phyloP scores from a whole-genome alignment of 2,888 invertebrate genomes.

The Hirtodrosophila duncani region DNA sequence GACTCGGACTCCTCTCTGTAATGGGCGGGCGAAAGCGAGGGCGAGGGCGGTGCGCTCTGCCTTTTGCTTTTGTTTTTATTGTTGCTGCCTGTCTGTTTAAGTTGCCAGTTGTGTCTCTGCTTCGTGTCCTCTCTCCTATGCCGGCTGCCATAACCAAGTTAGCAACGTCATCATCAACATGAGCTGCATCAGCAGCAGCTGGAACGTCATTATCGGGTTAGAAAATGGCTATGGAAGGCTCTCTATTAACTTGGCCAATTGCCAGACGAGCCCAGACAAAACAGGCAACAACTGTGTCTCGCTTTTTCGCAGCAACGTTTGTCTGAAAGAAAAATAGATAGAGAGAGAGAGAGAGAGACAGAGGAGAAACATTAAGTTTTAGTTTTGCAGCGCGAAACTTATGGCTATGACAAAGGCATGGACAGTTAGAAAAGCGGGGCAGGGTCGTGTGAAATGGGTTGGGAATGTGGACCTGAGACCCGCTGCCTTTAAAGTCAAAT shows the following conservation, averaged over 20 bases:
- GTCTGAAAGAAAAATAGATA: constrained; percentile 40
- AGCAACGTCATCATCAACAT: constrained; percentile 64
- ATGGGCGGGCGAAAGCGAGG: constrained; percentile 10
- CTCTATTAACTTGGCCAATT: constrained; percentile 73
- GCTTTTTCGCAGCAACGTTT: constrained; percentile 13
- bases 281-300: constrained; percentile 46
- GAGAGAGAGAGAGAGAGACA: not conserved
- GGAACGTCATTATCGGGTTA: constrained; percentile 58
- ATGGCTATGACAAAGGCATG: constrained; percentile 66
- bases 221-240: constrained; percentile 20
- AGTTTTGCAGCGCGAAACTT: constrained; percentile 64
- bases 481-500: constrained; percentile 25
- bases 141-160: constrained; percentile 67
- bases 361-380: constrained; percentile 44
- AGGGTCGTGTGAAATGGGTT: not conserved
- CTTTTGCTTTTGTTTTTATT: constrained; percentile 8
- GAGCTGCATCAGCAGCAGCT: constrained; percentile 33
- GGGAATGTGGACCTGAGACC: constrained; percentile 7
- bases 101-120: constrained; percentile 10
- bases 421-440: constrained; percentile 24
- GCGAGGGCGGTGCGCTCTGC: not conserved
- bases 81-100: constrained; percentile 18
- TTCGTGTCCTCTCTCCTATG: constrained; percentile 26
- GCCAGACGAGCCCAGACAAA: constrained; percentile 41
- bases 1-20: constrained; percentile 3